phyloP scores from a whole-genome alignment of 2,113 vertebrate genomes.

The Thunnus thynnus region DNA sequence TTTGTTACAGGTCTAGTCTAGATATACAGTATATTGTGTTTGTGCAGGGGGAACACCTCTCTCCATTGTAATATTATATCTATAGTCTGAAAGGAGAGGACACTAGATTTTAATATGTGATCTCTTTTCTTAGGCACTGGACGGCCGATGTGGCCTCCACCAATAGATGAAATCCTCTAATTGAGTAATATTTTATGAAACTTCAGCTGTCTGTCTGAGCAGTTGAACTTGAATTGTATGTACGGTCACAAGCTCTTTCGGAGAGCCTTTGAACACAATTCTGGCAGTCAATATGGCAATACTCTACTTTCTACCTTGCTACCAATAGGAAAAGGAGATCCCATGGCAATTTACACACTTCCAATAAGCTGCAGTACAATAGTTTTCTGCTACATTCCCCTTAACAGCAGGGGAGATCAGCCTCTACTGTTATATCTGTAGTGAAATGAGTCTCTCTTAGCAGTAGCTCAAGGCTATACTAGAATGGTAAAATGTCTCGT shows the following conservation, averaged over 20 bases:
- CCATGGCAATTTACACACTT: conserved; percentile 37
- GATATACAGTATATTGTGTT: conserved; percentile 51
- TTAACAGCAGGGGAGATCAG: conserved; percentile 17
- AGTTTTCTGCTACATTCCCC: conserved; percentile 17
- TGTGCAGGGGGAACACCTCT: conserved; percentile 33
- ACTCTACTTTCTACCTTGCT: conserved; percentile 11
- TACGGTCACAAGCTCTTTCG: not conserved
- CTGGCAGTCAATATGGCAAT: conserved; percentile 23
- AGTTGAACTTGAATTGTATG: conserved; percentile 24
- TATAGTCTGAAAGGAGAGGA: conserved; percentile 17
- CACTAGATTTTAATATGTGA: conserved; percentile 38
- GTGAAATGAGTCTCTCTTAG: conserved; percentile 22
- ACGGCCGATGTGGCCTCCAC: not conserved
- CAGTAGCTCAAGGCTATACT: conserved; percentile 15
- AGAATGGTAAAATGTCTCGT: conserved; percentile 3
- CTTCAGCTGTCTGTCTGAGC: conserved; percentile 2
- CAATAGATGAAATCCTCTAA: not conserved
- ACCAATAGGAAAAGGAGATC: conserved; percentile 35
- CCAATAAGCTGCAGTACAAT: conserved; percentile 39
- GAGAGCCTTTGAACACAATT: conserved; percentile 18
- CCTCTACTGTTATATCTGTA: conserved; percentile 10
- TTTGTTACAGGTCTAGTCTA: conserved; percentile 31
- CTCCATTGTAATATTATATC: conserved; percentile 41
- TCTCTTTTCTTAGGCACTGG: conserved; percentile 10
- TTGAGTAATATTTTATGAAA: conserved; percentile 15